These are phyloP conservation scores for Hystrix cristata DNA, from an alignment of 2,113 vertebrate genomes.

Conservation along the genomic window DNA sequence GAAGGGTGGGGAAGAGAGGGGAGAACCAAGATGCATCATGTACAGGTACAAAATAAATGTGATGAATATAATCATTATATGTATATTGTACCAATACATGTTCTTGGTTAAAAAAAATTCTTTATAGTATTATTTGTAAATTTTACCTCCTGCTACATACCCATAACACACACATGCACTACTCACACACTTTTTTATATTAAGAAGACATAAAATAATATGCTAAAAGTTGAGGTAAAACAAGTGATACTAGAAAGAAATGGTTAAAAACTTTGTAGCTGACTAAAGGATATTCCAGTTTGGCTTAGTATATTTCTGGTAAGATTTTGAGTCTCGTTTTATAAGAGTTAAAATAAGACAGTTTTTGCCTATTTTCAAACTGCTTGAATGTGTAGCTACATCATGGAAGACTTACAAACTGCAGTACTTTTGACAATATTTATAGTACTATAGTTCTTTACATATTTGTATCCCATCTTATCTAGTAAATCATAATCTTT, in stretches of 20 bases:
- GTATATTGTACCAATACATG: too few species aligned
- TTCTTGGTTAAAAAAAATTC: background rate
- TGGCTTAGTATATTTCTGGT: background rate
- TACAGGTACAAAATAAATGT: too few species aligned
- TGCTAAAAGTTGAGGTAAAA: background rate
- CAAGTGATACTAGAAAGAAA: background rate
- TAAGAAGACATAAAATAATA: background rate
- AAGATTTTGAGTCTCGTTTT: constrained; percentile 36
- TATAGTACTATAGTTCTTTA: background rate
- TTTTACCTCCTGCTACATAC: background rate
- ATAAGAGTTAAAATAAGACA: background rate
- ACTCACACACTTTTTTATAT: background rate
- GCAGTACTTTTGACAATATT: background rate
- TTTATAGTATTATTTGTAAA: background rate
- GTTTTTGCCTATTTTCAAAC: background rate
- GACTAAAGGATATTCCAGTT: background rate
- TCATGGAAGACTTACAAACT: background rate
- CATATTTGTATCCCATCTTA: background rate
- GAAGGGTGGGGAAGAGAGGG: too few species aligned
- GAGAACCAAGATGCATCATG: too few species aligned
- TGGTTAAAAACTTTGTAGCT: background rate
- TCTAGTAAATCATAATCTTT: background rate
- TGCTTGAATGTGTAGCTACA: background rate
- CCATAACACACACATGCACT: background rate
- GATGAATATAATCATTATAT: too few species aligned